Evolutionary conservation across 2,888 invertebrate genomes (phyloP).

Genomic region (Augiades crinisus): DNA sequence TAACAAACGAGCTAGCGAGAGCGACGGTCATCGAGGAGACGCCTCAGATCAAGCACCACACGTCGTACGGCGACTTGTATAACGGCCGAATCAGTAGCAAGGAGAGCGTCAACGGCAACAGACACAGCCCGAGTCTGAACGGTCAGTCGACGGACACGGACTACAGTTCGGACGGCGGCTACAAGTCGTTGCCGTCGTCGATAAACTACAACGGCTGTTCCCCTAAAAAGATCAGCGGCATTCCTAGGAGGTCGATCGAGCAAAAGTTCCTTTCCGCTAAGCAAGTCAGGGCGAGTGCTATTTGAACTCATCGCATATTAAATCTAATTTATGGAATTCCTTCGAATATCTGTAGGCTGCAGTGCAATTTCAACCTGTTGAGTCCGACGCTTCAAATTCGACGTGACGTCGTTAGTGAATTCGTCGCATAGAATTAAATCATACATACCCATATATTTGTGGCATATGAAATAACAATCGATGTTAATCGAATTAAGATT

Average conservation of each 20-base stretch:
- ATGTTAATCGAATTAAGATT: too few relatives aligned
- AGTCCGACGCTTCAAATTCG: too few relatives aligned
- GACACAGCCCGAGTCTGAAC: constrained; percentile 66
- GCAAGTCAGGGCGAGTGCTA: constrained; percentile 72
- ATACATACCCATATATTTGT: too few relatives aligned
- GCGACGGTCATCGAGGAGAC: constrained; percentile 60
- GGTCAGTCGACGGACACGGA: constrained; percentile 77
- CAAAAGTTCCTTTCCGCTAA: constrained; percentile 71
- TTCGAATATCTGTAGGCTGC: constrained; percentile 6
- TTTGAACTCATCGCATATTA: constrained; percentile 23
- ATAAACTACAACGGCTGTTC: constrained; percentile 65
- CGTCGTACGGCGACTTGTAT: constrained; percentile 72
- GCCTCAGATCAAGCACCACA: constrained; percentile 66
- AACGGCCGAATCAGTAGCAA: constrained; percentile 69
- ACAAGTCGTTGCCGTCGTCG: constrained; percentile 76
- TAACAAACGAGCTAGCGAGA: constrained; percentile 49
- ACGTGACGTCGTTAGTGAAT: too few relatives aligned
- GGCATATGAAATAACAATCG: too few relatives aligned
- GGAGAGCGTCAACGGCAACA: constrained; percentile 66
- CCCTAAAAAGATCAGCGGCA: constrained; percentile 72
- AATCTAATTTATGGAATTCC: background rate
- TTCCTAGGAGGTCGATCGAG: constrained; percentile 72
- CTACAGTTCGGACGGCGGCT: constrained; percentile 76
- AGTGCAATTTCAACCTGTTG: too few relatives aligned
- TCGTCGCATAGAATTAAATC: too few relatives aligned